phyloP scores from a whole-genome alignment of 2,888 invertebrate species.

The Anthrax anthrax region DNA sequence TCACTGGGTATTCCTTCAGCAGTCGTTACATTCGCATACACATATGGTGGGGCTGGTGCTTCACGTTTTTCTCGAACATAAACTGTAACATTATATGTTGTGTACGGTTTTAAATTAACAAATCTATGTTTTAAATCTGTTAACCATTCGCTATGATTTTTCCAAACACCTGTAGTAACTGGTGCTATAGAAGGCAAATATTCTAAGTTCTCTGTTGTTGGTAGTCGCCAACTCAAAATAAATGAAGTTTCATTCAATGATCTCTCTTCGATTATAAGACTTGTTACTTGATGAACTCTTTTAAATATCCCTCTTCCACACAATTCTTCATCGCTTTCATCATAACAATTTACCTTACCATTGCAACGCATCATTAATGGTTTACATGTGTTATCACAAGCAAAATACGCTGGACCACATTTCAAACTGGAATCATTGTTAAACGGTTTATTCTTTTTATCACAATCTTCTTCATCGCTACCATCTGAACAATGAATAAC shows the following conservation, averaged over 20 bases:
- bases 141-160: constrained; percentile 45
- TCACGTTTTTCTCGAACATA: constrained; percentile 47
- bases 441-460: constrained; percentile 8
- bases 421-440: not conserved
- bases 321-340: constrained; percentile 58
- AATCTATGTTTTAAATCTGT: constrained; percentile 46
- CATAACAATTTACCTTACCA: constrained; percentile 52
- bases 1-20: constrained; percentile 54
- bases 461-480: constrained; percentile 39
- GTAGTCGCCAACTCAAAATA: constrained; percentile 48
- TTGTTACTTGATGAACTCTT: constrained; percentile 40
- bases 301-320: constrained; percentile 36
- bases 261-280: constrained; percentile 49
- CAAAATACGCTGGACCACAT: constrained; percentile 36
- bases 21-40: constrained; percentile 48
- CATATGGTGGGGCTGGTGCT: constrained; percentile 43
- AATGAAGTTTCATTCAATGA: constrained; percentile 48
- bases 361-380: constrained; percentile 50
- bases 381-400: constrained; percentile 47
- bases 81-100: constrained; percentile 66
- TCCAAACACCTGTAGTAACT: constrained; percentile 39
- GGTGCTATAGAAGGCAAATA: constrained; percentile 53
- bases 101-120: constrained; percentile 48
- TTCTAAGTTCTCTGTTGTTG: constrained; percentile 34
- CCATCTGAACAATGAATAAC: constrained; percentile 40